Evolutionary conservation across 2,113 vertebrate species (phyloP).

Genomic region (Chloropsis hardwickii): DNA sequence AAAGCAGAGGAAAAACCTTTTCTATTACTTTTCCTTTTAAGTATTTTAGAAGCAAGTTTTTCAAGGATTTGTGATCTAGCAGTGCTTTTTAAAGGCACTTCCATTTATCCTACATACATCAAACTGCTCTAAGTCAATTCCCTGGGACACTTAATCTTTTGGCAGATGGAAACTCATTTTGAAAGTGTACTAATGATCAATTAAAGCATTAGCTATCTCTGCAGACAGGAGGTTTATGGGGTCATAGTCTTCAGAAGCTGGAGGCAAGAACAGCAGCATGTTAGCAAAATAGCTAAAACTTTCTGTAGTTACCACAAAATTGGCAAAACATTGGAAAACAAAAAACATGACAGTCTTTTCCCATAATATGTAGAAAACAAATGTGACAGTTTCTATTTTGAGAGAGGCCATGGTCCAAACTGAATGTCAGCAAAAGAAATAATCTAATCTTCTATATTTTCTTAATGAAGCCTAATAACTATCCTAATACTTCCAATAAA

Average conservation of each 20-base stretch:
- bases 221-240: conserved; percentile 14
- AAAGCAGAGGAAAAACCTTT: neutral
- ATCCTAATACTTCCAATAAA: neutral
- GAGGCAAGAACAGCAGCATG: neutral
- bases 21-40: neutral
- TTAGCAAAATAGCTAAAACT: conserved; percentile 2
- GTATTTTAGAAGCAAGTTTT: conserved; percentile 3
- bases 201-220: conserved; percentile 51
- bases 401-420: neutral
- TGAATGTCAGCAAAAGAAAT: neutral
- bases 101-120: conserved; percentile 14
- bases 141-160: conserved; percentile 40
- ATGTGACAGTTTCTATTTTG: neutral
- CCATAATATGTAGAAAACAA: neutral
- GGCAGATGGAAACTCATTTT: conserved; percentile 49
- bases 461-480: neutral
- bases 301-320: neutral
- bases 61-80: neutral
- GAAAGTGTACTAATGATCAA: conserved; percentile 53
- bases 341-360: neutral
- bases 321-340: neutral
- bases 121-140: conserved; percentile 25
- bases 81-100: conserved; percentile 4
- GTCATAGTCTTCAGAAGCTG: conserved; percentile 5
- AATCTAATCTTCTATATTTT: neutral